These are phyloP conservation scores for Cebus imitator DNA, from an alignment of 2,113 vertebrate genomes.

Conservation along the genomic window DNA sequence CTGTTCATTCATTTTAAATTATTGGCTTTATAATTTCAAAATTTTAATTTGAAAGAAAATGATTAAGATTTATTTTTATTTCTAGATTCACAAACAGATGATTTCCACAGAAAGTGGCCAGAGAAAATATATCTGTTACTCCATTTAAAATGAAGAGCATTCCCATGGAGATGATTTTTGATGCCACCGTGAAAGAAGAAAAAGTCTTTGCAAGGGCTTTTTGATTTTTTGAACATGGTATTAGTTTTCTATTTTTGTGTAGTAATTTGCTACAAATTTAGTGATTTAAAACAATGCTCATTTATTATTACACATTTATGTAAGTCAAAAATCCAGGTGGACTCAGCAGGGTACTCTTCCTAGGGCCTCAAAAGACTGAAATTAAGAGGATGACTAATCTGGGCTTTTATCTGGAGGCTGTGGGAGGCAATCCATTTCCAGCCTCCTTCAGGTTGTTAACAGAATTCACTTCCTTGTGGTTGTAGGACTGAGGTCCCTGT, in stretches of 20 bases:
- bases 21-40: not conserved
- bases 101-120: not conserved
- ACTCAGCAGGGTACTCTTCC: not conserved
- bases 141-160: not conserved
- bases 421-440: not conserved
- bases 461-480: not conserved
- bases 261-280: not conserved
- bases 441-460: not conserved
- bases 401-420: not conserved
- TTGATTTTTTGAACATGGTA: not conserved
- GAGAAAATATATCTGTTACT: not conserved
- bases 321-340: not conserved
- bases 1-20: not conserved
- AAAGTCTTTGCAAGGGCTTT: not conserved
- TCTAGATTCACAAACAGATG: not conserved
- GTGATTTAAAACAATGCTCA: not conserved
- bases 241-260: not conserved
- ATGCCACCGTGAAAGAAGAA: not conserved
- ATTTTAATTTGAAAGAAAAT: not conserved
- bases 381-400: not conserved
- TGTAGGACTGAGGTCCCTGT: not conserved
- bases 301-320: not conserved
- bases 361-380: not conserved
- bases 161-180: not conserved
- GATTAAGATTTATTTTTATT: not conserved